Percentiles rank a stretch among this genome's conserved stretches.
These are phyloP conservation scores for Capra hircus DNA, from an alignment of 2,113 vertebrate genomes.

Conservation along the genomic window DNA sequence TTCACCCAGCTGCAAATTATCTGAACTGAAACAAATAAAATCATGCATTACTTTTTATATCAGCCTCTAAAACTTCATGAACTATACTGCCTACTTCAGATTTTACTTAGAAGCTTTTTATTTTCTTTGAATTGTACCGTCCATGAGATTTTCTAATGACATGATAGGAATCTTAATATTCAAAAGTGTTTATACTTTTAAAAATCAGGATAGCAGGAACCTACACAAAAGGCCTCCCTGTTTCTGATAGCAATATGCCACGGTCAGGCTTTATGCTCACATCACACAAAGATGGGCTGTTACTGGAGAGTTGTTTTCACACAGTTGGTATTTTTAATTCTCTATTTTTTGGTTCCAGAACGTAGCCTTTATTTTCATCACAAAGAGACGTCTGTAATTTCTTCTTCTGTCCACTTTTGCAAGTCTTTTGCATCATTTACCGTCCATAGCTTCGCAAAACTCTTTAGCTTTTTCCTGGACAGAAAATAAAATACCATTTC, in stretches of 20 bases:
- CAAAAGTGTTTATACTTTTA: neutral
- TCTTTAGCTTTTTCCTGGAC: slow-evolving; percentile 76
- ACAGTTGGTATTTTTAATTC: slow-evolving; percentile 9
- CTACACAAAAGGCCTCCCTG: neutral
- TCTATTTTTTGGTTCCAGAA: neutral
- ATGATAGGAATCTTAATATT: neutral
- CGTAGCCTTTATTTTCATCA: slow-evolving; percentile 5
- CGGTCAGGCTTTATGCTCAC: neutral
- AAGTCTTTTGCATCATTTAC: slow-evolving; percentile 70
- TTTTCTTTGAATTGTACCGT: neutral
- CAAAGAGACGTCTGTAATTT: slow-evolving; percentile 43
- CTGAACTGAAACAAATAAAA: slow-evolving; percentile 39
- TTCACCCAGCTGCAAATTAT: neutral
- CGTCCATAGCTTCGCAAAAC: slow-evolving; percentile 79
- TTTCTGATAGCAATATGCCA: neutral
- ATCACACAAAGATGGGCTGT: neutral
- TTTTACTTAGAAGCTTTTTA: neutral
- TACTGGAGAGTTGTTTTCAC: neutral
- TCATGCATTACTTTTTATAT: neutral
- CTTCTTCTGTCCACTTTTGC: slow-evolving; percentile 74
- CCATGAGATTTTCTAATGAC: neutral
- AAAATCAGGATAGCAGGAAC: neutral
- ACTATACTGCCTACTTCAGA: neutral
- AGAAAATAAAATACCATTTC: neutral
- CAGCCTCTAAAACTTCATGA: neutral